phyloP scores from a whole-genome alignment of 2,888 invertebrate species.

The Hoplodrina ambigua region DNA sequence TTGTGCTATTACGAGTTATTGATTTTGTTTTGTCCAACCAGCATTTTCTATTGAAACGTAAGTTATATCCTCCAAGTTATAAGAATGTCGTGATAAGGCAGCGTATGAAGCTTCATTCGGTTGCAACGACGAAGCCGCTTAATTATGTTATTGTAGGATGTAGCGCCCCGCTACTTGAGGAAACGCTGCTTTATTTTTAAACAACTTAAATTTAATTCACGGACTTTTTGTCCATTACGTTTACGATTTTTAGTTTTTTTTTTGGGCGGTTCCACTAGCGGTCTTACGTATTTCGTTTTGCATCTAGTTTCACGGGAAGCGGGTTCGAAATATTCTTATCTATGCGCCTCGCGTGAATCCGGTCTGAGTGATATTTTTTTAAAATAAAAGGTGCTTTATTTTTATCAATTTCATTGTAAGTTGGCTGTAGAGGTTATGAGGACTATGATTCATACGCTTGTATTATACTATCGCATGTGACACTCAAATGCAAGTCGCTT shows the following conservation, averaged over 20 bases:
- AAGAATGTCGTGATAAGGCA: slow-evolving; percentile 61
- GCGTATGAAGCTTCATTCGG: slow-evolving; percentile 51
- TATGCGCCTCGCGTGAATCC: slow-evolving; percentile 29
- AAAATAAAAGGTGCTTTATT: slow-evolving; percentile 5
- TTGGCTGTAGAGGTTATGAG: slow-evolving; percentile 38
- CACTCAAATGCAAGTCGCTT: slow-evolving; percentile 21
- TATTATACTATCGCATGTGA: slow-evolving; percentile 47
- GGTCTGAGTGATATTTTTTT: slow-evolving; percentile 18
- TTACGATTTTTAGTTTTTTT: slow-evolving; percentile 35
- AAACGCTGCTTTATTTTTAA: slow-evolving; percentile 14
- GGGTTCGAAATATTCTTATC: slow-evolving; percentile 26
- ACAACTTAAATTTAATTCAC: slow-evolving; percentile 24
- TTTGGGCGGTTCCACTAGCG: slow-evolving; percentile 63
- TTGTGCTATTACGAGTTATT: slow-evolving; percentile 55
- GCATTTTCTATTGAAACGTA: slow-evolving; percentile 63
- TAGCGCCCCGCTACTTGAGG: slow-evolving; percentile 6
- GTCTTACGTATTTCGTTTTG: slow-evolving; percentile 24
- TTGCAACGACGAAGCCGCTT: slow-evolving; percentile 80
- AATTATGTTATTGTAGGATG: slow-evolving; percentile 71
- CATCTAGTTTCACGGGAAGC: slow-evolving; percentile 17
- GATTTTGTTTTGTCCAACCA: slow-evolving; percentile 55
- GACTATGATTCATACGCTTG: slow-evolving; percentile 47
- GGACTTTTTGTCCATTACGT: not conserved
- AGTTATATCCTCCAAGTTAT: slow-evolving; percentile 61
- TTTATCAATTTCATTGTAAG: slow-evolving; percentile 11